phyloP scores from a whole-genome alignment of 2,797 vertebrate genomes.

The Malacoraja senta region DNA sequence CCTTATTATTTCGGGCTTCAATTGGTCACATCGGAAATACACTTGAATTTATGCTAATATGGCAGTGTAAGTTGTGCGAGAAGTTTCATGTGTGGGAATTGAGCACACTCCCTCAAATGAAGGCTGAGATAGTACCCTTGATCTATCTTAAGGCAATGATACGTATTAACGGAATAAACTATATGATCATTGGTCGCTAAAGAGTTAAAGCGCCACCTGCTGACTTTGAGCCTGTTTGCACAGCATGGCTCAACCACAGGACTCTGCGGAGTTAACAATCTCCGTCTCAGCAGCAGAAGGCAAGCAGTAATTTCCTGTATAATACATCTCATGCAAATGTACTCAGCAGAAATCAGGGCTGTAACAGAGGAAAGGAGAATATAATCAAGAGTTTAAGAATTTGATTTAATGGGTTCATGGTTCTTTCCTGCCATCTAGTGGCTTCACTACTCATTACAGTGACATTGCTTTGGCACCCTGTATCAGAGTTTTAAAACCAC shows the following conservation, averaged over 20 bases:
- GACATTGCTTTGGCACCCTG: not conserved
- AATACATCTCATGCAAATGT: not conserved
- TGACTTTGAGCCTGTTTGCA: not conserved
- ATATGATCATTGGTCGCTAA: no score
- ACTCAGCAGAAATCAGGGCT: not conserved
- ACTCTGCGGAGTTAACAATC: not conserved
- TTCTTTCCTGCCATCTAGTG: not conserved
- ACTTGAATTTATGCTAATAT: not conserved
- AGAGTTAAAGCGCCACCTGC: not conserved
- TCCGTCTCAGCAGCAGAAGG: no score
- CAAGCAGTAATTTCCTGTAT: no score
- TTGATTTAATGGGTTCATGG: not conserved
- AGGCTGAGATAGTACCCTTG: not conserved
- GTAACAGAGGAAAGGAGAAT: no score
- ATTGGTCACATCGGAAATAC: not conserved
- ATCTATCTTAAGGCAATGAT: not conserved
- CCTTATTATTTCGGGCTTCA: not conserved
- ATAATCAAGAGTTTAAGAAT: not conserved
- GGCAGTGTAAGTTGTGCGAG: not conserved
- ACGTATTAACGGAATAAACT: not conserved
- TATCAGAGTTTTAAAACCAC: not conserved
- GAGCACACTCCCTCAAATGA: not conserved
- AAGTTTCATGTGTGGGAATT: no score
- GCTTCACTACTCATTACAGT: not conserved
- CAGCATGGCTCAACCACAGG: not conserved